Percentiles rank a stretch among this genome's conserved stretches.
phyloP scores from a whole-genome alignment of 2,113 vertebrate genomes.

The Coregonus clupeaformis region DNA sequence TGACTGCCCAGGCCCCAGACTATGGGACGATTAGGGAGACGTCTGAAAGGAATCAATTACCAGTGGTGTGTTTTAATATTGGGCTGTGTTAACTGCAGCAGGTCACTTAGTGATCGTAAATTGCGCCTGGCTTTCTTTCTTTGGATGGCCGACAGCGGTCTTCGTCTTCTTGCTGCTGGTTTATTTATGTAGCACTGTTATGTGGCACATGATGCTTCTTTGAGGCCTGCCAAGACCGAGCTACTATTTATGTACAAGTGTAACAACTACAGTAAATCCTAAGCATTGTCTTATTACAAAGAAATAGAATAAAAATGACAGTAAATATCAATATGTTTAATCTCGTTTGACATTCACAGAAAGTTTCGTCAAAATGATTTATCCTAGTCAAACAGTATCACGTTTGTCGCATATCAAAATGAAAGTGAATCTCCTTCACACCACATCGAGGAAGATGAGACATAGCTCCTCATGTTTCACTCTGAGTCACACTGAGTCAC shows the following conservation, averaged over 20 bases:
- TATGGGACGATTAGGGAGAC: constrained; percentile 3
- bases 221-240: too few relatives aligned
- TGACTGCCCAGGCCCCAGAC: not conserved
- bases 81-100: constrained; percentile 4
- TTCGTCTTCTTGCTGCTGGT: not conserved
- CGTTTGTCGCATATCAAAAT: too few relatives aligned
- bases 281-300: too few relatives aligned
- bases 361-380: not conserved
- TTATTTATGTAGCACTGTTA: too few relatives aligned
- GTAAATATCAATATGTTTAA: too few relatives aligned
- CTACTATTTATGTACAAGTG: not conserved
- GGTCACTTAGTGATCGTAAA: constrained; percentile 9
- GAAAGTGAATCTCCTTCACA: not conserved
- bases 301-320: too few relatives aligned
- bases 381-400: too few relatives aligned
- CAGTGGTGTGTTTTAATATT: constrained; percentile 23
- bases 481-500: constrained; percentile 25
- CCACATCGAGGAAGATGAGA: constrained; percentile 36
- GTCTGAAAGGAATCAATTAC: constrained; percentile 29
- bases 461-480: constrained; percentile 26
- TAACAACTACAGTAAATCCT: too few relatives aligned
- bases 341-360: not conserved
- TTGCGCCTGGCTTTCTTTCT: not conserved
- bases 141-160: not conserved
- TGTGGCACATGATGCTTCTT: not conserved